Conservation (phyloP, 2,888 invertebrate species). For the Cephus pygmeus region DNA sequence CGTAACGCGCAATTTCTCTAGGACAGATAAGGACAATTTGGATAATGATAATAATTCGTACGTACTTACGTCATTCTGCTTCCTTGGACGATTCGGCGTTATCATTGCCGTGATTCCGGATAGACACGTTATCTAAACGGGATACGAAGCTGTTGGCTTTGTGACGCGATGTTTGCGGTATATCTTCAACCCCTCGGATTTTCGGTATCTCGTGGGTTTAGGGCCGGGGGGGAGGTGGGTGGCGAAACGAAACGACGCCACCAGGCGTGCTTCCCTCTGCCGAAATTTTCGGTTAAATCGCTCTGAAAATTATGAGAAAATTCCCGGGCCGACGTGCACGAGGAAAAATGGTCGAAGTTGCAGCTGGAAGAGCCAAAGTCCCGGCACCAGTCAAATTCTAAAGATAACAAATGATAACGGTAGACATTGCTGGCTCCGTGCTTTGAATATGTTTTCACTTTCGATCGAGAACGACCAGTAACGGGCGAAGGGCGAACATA, state of each 20-base stretch:
- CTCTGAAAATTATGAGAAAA: slow-evolving; percentile 41
- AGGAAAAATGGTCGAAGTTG: background rate
- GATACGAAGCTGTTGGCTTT: background rate
- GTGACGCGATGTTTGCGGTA: background rate
- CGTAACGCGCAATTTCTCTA: no score
- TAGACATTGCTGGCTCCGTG: no score
- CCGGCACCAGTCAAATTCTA: no score
- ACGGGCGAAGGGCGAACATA: no score
- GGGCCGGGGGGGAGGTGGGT: slow-evolving; percentile 1
- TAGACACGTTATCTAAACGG: background rate
- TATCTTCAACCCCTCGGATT: background rate
- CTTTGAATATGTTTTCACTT: no score
- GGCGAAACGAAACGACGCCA: slow-evolving; percentile 18
- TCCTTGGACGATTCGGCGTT: no score
- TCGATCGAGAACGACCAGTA: no score
- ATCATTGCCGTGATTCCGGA: background rate
- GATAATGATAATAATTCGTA: no score
- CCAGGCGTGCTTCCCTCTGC: slow-evolving; percentile 13
- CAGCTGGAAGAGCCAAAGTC: no score
- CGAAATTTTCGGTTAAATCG: slow-evolving; percentile 40
- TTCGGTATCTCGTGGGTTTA: background rate
- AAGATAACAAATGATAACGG: no score
- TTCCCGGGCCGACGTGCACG: slow-evolving; percentile 28
- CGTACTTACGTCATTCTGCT: no score
- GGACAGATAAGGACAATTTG: no score